phyloP scores from a whole-genome alignment of 2,113 vertebrate genomes.

The Sinocyclocheilus anophthalmus region DNA sequence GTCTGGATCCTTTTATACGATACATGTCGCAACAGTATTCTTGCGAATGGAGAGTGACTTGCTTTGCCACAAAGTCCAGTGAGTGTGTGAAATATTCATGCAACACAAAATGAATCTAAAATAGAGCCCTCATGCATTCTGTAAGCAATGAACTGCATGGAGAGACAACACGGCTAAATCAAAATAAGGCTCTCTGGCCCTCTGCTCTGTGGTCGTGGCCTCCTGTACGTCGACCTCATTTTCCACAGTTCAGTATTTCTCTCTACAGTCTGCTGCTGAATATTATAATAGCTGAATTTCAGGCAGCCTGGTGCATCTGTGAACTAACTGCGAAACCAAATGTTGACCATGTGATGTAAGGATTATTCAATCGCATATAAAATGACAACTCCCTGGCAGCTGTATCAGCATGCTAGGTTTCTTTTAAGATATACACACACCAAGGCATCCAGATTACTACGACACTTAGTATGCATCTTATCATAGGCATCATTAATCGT shows the following conservation, averaged over 20 bases:
- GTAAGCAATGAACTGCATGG: constrained; percentile 5
- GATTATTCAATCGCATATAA: background rate
- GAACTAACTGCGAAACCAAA: background rate
- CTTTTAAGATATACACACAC: background rate
- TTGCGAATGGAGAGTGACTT: constrained; percentile 38
- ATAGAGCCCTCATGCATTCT: constrained; percentile 64
- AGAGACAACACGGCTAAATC: constrained; percentile 6
- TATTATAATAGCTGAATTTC: background rate
- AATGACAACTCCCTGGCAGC: background rate
- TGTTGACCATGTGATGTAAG: constrained; percentile 2
- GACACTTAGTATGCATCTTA: background rate
- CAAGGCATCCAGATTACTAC: background rate
- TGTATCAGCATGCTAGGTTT: background rate
- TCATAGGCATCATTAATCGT: background rate
- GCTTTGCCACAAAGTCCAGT: constrained; percentile 2
- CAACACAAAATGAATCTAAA: constrained; percentile 63
- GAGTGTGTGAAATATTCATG: constrained; percentile 73
- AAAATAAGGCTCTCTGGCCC: constrained; percentile 13
- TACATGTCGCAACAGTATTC: constrained; percentile 29
- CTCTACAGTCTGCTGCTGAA: constrained; percentile 29
- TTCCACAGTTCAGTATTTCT: constrained; percentile 18
- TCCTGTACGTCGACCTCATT: constrained; percentile 15
- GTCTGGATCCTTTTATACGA: background rate
- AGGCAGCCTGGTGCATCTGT: background rate
- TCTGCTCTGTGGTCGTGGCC: background rate